phyloP scores from a whole-genome alignment of 1,140 invertebrate genomes.

The Chionoecetes opilio region DNA sequence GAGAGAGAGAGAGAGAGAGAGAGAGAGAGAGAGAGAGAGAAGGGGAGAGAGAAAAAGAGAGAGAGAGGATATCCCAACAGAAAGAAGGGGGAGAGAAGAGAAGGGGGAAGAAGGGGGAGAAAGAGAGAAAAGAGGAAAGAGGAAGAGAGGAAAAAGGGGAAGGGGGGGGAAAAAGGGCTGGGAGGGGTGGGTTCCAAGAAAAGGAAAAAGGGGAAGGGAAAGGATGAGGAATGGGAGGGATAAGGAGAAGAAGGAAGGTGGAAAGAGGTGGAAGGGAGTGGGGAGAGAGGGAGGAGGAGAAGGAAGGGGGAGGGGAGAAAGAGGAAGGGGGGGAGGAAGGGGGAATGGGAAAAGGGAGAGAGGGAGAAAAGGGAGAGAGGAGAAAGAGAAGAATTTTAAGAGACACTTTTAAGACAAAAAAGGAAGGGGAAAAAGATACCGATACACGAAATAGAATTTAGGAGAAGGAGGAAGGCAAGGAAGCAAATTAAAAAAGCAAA shows the following conservation, averaged over 20 bases:
- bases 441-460: too few relatives aligned
- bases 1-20: slow-evolving; percentile 55
- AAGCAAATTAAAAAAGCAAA: too few relatives aligned
- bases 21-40: slow-evolving; percentile 62
- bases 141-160: too few relatives aligned
- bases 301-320: background rate
- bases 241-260: background rate
- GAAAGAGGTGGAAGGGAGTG: background rate
- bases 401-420: too few relatives aligned
- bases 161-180: too few relatives aligned
- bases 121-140: too few relatives aligned
- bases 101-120: too few relatives aligned
- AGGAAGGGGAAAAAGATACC: too few relatives aligned
- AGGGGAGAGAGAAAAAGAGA: background rate
- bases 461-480: too few relatives aligned
- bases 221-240: background rate
- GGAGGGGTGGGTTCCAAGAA: background rate
- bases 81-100: too few relatives aligned
- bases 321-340: background rate
- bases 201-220: too few relatives aligned
- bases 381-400: background rate
- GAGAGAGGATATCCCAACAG: background rate
- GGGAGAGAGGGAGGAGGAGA: background rate
- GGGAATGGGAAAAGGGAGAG: background rate
- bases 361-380: background rate